These are phyloP conservation scores for Lissonota sp. DNA, from an alignment of 2,888 invertebrate species.

Conservation along the genomic window DNA sequence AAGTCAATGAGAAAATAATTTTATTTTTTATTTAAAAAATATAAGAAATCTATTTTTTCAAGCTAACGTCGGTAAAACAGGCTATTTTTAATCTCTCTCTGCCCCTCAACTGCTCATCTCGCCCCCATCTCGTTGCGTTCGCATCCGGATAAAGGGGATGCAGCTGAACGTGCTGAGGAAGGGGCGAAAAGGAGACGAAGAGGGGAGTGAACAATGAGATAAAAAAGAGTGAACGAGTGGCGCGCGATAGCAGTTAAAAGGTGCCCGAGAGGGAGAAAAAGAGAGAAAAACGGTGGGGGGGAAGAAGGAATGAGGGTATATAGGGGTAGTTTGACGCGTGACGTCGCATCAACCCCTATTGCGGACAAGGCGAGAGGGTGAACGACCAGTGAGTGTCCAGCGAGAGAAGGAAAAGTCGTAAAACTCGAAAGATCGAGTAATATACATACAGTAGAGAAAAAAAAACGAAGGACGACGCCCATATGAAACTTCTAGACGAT, in stretches of 20 bases:
- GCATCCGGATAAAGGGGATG: no score
- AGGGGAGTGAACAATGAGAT: background rate
- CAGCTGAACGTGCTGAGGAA: no score
- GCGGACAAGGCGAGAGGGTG: slow-evolving; percentile 4
- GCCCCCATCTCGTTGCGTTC: no score
- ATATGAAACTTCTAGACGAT: background rate
- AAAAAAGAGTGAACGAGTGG: slow-evolving; percentile 1
- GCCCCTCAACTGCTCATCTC: background rate
- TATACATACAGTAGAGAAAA: background rate
- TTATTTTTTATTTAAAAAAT: no score
- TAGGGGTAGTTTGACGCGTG: slow-evolving; percentile 52
- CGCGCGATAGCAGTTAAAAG: no score
- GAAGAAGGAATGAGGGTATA: background rate
- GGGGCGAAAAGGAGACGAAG: background rate
- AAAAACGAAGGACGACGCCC: background rate
- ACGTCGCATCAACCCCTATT: slow-evolving; percentile 43
- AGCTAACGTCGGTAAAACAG: slow-evolving; percentile 27
- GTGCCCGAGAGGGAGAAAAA: slow-evolving; percentile 7
- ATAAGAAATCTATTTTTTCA: no score
- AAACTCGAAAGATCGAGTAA: slow-evolving; percentile 25
- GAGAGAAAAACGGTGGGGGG: slow-evolving; percentile 18
- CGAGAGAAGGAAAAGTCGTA: slow-evolving; percentile 31
- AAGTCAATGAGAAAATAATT: no score
- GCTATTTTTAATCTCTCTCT: slow-evolving; percentile 3
- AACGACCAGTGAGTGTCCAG: slow-evolving; percentile 37